Evolutionary conservation across 1,140 invertebrate species (phyloP), one percentile per base, ranked within the genome.

Genomic region (Neocloeon triangulifer): DNA sequence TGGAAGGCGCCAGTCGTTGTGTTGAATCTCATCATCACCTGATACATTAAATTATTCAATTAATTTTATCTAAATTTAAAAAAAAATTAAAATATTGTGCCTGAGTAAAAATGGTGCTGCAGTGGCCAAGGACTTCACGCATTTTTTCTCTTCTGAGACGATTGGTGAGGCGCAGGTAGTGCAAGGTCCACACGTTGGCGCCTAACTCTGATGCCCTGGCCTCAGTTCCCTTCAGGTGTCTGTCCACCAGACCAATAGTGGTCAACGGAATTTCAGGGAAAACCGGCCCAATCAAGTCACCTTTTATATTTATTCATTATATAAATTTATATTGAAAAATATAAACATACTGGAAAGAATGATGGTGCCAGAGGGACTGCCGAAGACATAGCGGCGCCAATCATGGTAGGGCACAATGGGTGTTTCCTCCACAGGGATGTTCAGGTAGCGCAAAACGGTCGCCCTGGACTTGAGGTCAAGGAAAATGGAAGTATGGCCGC

Each of bases 171-270:
- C 65, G 51, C 25, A 67, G 51, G 42, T 70, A 71, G 40, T 58
- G 56, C 7, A 72, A 45, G 4, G 56, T 62, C 43, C 61, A 57
- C 3, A 69, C 41, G 43, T 64, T 69, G 31, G 56, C 56, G 2
- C 56, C 63, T 37, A 72, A 62, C 43, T 68, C 66, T 45, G 66
- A 71, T 22, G 65, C 43, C 30, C 52, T 52, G 35, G 57, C 53
- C 37, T 66, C 63, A 2, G 53, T 52, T 8, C 55, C 54, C 40
- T 52, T 49, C 0, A 50, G 40, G 7, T 45, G 35, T 34, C 43
- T 43, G 10, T 44, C 39, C 6, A 55, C 32, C 2, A 52, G 29
- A 14, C 26, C 32, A n/a, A 37, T 26, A 31, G 45, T 41, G 2
- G 37, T 47, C 2, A 46, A 27, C 4, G 48, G 50, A 5, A 43